Evolutionary conservation across 2,888 invertebrate species (phyloP), one percentile per base, ranked within the genome.

Genomic region (Agrilus mali): DNA sequence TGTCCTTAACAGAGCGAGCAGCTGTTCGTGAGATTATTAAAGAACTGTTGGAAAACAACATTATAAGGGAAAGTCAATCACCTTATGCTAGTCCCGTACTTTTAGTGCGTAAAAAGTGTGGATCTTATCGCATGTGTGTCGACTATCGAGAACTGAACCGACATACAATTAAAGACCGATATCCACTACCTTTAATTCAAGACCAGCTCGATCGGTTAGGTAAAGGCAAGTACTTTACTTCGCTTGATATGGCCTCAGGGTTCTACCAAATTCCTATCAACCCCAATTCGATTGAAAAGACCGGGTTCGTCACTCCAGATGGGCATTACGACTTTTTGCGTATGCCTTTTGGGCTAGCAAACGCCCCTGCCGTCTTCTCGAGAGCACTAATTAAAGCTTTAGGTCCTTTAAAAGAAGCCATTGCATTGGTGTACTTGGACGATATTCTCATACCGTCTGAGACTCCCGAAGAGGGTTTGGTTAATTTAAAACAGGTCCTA

Each of bases 251-350:
- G 47, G 40, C 50, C 3, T 42, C 45, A 14, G 60, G 59, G 1
- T 56, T 56, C 45, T 50, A 53, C 38, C 62, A 62, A 40, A 59
- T 63, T 12, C 56, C 55, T 1, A 55, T 60, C 46, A 42, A 47
- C 12, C 45, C 38, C 15, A 48, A 48, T 15, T 48, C 50, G 6
- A 46, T 52, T 35, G 22, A 48, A 6, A 56, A 52, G 37, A 55
- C 22, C 8, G 8, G 22, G 2, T 22, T 22, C 7, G 22, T 22
- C 22, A 22, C 22, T 7, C 22, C 4, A 7, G 22, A 22, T 22
- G 22, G 22, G 22, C 22, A 22, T 7, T 22, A 22, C 7, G 22
- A 22, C 22, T 22, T 7, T 7, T 22, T 22, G 2, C 22, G 22
- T 22, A 22, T 22, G 22, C 8, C 22, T 6, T 22, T 22, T 22